Conservation (phyloP, 2,888 invertebrate genomes). For the Anthophora plumipes region DNA sequence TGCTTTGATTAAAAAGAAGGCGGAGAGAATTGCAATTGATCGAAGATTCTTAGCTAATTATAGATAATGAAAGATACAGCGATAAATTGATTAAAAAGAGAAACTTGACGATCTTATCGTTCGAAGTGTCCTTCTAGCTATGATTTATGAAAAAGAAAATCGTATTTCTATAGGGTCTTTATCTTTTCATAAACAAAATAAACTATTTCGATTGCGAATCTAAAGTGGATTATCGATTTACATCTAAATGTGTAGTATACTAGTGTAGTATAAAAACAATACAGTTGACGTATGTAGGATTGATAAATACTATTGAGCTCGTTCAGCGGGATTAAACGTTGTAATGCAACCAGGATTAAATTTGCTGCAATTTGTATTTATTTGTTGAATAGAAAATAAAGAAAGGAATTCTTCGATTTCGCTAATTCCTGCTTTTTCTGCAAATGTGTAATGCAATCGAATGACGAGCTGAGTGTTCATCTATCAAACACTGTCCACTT, state of each 20-base stretch:
- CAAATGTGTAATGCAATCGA: no score
- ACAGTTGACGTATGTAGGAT: no score
- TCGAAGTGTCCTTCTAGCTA: neutral
- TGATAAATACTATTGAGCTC: neutral
- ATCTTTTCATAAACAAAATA: constrained; percentile 13
- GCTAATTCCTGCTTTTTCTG: no score
- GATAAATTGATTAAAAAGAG: neutral
- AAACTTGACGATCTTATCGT: neutral
- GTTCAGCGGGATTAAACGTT: neutral
- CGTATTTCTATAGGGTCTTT: neutral
- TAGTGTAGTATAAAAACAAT: no score
- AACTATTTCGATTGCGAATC: neutral
- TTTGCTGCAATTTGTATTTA: neutral
- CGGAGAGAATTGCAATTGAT: neutral
- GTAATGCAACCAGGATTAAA: no score
- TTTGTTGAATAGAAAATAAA: neutral
- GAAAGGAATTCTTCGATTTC: no score
- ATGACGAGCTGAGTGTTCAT: no score
- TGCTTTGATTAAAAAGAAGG: neutral
- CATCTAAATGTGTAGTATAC: no score
- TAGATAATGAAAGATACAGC: neutral
- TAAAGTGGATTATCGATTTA: neutral
- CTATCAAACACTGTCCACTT: no score
- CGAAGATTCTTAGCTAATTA: constrained; percentile 11
- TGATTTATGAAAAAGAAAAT: neutral